These are phyloP conservation scores for Steatornis caripensis DNA, from an alignment of 2,113 vertebrate species.

Conservation along the genomic window DNA sequence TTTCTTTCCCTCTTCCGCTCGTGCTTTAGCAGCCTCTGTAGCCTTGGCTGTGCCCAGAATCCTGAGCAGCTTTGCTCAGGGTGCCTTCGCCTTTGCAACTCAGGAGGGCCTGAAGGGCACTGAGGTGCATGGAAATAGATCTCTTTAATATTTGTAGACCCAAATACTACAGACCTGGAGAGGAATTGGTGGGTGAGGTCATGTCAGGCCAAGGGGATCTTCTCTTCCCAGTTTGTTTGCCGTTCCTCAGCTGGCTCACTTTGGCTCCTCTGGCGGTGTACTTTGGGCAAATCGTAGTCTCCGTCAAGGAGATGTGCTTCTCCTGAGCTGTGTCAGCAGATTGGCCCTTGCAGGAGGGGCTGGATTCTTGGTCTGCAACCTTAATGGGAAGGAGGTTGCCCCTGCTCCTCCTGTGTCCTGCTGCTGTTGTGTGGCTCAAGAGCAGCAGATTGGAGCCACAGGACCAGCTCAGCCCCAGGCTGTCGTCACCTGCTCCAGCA, in stretches of 20 bases:
- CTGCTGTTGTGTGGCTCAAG: neutral
- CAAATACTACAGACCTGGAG: neutral
- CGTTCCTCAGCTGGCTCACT: neutral
- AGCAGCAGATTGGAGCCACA: neutral
- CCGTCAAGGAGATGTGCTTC: neutral
- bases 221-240: neutral
- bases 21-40: neutral
- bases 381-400: neutral
- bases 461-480: neutral
- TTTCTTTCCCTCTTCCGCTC: neutral
- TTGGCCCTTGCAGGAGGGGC: neutral
- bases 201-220: neutral
- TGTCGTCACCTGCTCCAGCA: neutral
- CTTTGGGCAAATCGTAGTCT: neutral
- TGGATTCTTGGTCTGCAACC: neutral
- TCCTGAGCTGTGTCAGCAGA: neutral
- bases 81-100: neutral
- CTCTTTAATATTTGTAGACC: conserved; percentile 3
- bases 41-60: conserved; percentile 1
- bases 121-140: neutral
- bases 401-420: neutral
- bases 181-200: neutral
- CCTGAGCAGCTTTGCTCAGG: neutral
- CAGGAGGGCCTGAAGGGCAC: neutral
- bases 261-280: neutral